Percentiles rank a stretch among this genome's conserved stretches.
Conservation (phyloP, 2,113 vertebrate genomes). For the Oenanthe oenanthe region DNA sequence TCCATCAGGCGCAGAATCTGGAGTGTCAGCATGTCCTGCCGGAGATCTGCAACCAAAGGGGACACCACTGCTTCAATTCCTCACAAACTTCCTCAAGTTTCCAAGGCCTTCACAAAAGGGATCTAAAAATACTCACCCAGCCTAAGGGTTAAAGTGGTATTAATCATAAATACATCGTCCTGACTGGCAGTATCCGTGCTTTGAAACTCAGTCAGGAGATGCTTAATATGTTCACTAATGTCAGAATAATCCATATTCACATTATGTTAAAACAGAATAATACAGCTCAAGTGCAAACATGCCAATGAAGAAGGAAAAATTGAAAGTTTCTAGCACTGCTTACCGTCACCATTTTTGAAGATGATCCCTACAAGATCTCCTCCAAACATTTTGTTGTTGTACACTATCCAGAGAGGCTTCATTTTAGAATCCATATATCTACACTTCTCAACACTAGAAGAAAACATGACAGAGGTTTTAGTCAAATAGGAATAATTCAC, state of each 20-base stretch:
- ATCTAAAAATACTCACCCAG: neutral
- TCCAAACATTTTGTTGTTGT: conserved; percentile 90
- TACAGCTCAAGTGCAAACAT: neutral
- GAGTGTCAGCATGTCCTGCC: conserved; percentile 96
- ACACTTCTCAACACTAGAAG: conserved; percentile 90
- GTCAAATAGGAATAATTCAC: neutral
- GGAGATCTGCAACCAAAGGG: conserved; percentile 77
- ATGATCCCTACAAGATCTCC: conserved; percentile 93
- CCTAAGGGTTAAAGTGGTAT: neutral
- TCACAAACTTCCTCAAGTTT: neutral
- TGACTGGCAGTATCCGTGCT: neutral
- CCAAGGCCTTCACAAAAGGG: neutral
- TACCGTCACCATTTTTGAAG: conserved; percentile 98
- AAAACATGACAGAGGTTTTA: neutral
- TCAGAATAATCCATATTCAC: neutral
- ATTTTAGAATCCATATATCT: conserved; percentile 99
- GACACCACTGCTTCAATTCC: neutral
- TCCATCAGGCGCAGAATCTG: conserved; percentile 96
- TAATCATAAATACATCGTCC: neutral
- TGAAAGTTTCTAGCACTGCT: conserved; percentile 5
- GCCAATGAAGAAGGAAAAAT: neutral
- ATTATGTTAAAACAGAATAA: neutral
- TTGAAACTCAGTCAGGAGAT: neutral
- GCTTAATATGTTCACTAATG: neutral
- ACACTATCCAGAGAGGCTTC: conserved; percentile 98